phyloP scores from a whole-genome alignment of 2,888 invertebrate genomes.

The Sphaerolaimus hirsutus region DNA sequence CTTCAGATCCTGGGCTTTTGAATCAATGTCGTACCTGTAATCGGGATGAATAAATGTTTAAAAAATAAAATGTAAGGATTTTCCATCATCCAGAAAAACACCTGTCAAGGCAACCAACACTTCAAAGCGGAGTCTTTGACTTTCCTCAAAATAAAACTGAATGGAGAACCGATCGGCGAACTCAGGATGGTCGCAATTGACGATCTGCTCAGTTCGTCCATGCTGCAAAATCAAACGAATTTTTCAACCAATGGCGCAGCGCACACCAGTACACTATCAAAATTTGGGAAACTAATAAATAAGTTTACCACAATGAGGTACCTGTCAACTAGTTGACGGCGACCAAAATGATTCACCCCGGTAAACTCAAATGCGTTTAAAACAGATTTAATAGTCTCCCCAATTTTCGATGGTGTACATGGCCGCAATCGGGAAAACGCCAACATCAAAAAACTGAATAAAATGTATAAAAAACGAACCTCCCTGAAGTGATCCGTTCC shows the following conservation, averaged over 20 bases:
- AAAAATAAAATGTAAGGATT: not conserved
- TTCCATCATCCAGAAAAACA: no score
- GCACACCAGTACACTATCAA: no score
- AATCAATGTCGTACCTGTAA: slow-evolving; percentile 7
- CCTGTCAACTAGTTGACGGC: no score
- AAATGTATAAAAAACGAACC: not conserved
- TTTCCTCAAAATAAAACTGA: slow-evolving; percentile 36
- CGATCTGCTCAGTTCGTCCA: slow-evolving; percentile 29
- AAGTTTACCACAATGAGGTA: no score
- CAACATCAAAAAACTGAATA: not conserved
- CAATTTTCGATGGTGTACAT: no score
- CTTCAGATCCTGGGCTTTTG: slow-evolving; percentile 1
- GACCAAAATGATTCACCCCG: no score
- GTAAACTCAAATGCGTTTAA: no score
- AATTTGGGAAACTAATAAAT: no score
- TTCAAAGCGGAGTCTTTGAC: slow-evolving; percentile 33
- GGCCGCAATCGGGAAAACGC: not conserved
- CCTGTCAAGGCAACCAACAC: slow-evolving; percentile 13
- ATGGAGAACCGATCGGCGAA: slow-evolving; percentile 34
- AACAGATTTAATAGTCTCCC: no score
- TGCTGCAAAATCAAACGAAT: slow-evolving; percentile 10
- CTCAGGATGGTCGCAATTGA: slow-evolving; percentile 30
- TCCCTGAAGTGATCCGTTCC: not conserved
- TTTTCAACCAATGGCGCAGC: no score
- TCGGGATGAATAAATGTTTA: not conserved